These are phyloP conservation scores for Meiosimyza platycephala DNA, from an alignment of 2,888 invertebrate genomes.

Conservation along the genomic window DNA sequence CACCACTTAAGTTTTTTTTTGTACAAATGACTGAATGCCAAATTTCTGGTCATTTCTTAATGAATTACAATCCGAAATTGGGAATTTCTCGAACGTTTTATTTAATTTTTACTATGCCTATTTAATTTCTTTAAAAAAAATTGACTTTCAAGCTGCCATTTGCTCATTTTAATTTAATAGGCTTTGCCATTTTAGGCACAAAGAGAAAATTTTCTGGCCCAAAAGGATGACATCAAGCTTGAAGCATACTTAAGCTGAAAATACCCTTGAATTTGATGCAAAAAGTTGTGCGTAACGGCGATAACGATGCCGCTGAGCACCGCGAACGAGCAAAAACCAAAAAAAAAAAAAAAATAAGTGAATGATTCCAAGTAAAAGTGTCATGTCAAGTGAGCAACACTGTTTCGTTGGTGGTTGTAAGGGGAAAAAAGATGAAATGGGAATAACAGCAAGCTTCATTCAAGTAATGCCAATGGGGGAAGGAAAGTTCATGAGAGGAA, in stretches of 20 bases:
- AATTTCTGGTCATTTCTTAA: no score
- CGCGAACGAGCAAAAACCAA: not conserved
- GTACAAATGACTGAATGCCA: no score
- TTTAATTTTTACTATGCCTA: not conserved
- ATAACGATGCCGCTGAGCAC: slow-evolving; percentile 28
- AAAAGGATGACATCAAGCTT: no score
- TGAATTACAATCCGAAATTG: not conserved
- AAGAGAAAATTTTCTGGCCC: no score
- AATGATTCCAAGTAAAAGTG: not conserved
- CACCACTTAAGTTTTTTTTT: no score
- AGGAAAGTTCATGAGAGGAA: not conserved
- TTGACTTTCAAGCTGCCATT: no score
- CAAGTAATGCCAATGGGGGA: not conserved
- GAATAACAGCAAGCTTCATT: no score
- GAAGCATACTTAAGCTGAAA: not conserved
- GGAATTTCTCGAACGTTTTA: not conserved
- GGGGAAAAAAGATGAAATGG: no score
- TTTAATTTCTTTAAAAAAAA: no score
- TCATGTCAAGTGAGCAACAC: not conserved
- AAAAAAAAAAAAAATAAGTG: not conserved
- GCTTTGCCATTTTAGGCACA: no score
- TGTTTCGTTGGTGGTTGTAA: not conserved
- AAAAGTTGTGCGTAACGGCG: slow-evolving; percentile 29
- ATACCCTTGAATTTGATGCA: slow-evolving; percentile 15
- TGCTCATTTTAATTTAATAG: no score